Percentiles rank a stretch among this genome's conserved stretches.
These are phyloP conservation scores for Ammospiza caudacuta DNA, from an alignment of 2,113 vertebrate species.

Conservation along the genomic window DNA sequence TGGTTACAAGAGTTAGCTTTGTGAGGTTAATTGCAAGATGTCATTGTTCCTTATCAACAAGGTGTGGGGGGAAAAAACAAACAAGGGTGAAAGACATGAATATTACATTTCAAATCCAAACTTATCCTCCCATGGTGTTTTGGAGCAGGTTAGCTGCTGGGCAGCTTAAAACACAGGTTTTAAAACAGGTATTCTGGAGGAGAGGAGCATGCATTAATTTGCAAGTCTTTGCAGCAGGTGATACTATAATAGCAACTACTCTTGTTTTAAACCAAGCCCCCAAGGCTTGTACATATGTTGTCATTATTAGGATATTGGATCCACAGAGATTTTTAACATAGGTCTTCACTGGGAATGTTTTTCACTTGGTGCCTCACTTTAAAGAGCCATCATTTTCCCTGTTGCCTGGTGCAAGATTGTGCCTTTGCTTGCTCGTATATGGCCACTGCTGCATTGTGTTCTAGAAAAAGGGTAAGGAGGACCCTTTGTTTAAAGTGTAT, in stretches of 20 bases:
- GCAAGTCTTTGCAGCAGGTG: neutral
- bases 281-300: neutral
- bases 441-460: neutral
- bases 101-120: neutral
- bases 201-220: neutral
- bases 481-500: neutral
- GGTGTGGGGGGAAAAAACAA: rapidly evolving
- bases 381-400: neutral
- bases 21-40: neutral
- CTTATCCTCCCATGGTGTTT: neutral
- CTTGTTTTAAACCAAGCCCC: neutral
- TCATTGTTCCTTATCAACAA: neutral
- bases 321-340: neutral
- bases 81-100: neutral
- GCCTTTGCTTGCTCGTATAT: neutral
- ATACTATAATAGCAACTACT: neutral
- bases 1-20: neutral
- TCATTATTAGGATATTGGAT: neutral
- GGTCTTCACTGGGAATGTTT: neutral
- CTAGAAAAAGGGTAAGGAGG: neutral
- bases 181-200: neutral
- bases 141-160: neutral
- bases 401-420: neutral
- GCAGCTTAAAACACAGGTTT: neutral
- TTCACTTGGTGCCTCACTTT: neutral